Conservation (phyloP, 2,888 invertebrate genomes). For the Petrophora chlorosata region DNA sequence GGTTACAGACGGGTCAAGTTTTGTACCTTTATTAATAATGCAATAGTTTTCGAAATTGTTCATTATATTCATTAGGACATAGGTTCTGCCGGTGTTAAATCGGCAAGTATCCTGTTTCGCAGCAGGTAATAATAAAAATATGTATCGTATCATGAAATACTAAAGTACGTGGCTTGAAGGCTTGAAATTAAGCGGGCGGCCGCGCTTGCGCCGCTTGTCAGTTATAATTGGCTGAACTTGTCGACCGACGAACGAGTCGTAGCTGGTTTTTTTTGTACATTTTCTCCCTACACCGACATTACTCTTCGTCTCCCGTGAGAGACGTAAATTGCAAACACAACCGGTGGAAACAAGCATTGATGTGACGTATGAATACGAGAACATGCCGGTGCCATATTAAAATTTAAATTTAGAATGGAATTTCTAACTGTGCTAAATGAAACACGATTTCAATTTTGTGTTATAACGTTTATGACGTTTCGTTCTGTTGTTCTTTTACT, state of each 20-base stretch:
- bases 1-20: background rate
- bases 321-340: conserved; percentile 78
- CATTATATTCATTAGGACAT: background rate
- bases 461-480: conserved; percentile 13
- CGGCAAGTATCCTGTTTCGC: conserved; percentile 19
- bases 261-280: conserved; percentile 67
- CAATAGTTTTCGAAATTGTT: background rate
- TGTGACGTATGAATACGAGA: conserved; percentile 77
- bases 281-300: conserved; percentile 74
- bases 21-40: background rate
- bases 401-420: conserved; percentile 67
- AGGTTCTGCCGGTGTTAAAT: background rate
- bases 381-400: conserved; percentile 72
- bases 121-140: conserved; percentile 30
- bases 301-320: conserved; percentile 81
- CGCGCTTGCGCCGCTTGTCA: conserved; percentile 77
- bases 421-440: conserved; percentile 46
- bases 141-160: conserved; percentile 40
- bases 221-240: conserved; percentile 84
- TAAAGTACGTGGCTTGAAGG: conserved; percentile 50
- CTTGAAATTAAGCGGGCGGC: conserved; percentile 71
- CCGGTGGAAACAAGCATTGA: conserved; percentile 74
- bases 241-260: conserved; percentile 73
- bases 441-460: conserved; percentile 24
- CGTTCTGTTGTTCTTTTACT: background rate